phyloP scores from a whole-genome alignment of 2,113 vertebrate genomes.

The Symphodus melops region DNA sequence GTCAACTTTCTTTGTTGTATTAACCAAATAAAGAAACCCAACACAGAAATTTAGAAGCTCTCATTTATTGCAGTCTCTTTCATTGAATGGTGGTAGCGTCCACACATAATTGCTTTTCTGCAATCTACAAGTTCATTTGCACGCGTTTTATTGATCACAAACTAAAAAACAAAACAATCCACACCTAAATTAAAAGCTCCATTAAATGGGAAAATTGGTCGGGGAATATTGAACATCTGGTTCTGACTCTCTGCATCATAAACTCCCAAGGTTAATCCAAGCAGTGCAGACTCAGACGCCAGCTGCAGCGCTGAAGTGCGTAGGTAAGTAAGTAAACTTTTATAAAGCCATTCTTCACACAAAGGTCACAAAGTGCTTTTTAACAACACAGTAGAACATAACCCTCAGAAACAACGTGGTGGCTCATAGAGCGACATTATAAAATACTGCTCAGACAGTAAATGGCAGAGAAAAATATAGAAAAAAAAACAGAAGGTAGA shows the following conservation, averaged over 20 bases:
- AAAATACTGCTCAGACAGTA: too few species aligned
- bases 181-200: not conserved
- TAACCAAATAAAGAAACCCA: slow-evolving; percentile 1
- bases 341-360: too few species aligned
- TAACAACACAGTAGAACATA: too few species aligned
- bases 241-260: not conserved
- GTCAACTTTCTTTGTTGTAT: too few species aligned
- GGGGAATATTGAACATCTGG: not conserved
- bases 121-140: slow-evolving; percentile 81
- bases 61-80: slow-evolving; percentile 68
- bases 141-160: slow-evolving; percentile 82
- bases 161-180: not conserved
- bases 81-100: slow-evolving; percentile 51
- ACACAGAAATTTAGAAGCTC: slow-evolving; percentile 33
- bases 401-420: too few species aligned
- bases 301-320: not conserved
- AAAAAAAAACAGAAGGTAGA: too few species aligned
- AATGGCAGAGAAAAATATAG: too few species aligned
- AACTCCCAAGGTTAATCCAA: not conserved
- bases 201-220: not conserved
- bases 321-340: too few species aligned
- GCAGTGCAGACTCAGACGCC: not conserved
- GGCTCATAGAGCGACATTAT: too few species aligned
- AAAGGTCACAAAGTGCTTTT: too few species aligned
- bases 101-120: slow-evolving; percentile 76